Evolutionary conservation across 2,113 vertebrate species (phyloP).

Genomic region (Paralichthys olivaceus): DNA sequence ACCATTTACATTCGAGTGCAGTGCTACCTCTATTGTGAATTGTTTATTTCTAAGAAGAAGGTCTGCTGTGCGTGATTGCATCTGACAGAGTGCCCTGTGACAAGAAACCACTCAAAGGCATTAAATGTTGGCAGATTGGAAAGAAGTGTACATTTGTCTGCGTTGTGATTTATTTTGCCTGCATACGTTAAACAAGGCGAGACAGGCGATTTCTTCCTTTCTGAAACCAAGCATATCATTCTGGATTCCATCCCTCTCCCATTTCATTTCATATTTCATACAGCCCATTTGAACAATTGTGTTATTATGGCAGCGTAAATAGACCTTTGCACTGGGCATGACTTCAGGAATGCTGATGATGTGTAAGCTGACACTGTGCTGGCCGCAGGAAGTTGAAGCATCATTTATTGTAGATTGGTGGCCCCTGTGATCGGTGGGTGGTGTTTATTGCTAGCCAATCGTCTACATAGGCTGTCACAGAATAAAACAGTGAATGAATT

Average conservation of each 20-base stretch:
- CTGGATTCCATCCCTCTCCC: constrained; percentile 64
- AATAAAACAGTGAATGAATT: constrained; percentile 43
- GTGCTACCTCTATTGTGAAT: constrained; percentile 54
- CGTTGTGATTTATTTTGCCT: constrained; percentile 65
- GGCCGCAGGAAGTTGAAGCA: constrained; percentile 57
- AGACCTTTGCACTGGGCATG: constrained; percentile 68
- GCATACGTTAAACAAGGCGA: constrained; percentile 66
- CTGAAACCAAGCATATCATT: constrained; percentile 67
- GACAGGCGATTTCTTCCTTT: constrained; percentile 70
- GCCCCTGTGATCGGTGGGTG: constrained; percentile 58
- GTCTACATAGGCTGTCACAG: constrained; percentile 41
- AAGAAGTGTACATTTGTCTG: constrained; percentile 70
- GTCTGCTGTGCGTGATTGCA: constrained; percentile 62
- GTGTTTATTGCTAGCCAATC: constrained; percentile 61
- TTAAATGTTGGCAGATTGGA: constrained; percentile 47
- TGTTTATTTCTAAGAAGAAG: constrained; percentile 66
- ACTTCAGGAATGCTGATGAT: constrained; percentile 75
- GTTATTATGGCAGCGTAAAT: constrained; percentile 74
- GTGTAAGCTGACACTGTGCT: constrained; percentile 68
- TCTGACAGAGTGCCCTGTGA: constrained; percentile 66
- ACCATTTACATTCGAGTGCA: constrained; percentile 45
- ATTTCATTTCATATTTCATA: constrained; percentile 72
- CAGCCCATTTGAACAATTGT: constrained; percentile 74
- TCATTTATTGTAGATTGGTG: constrained; percentile 59
- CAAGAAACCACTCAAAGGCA: constrained; percentile 60